Evolutionary conservation across 1,140 invertebrate genomes (phyloP), one percentile per base, ranked within the genome.

Genomic region (Aphelenchoides besseyi): DNA sequence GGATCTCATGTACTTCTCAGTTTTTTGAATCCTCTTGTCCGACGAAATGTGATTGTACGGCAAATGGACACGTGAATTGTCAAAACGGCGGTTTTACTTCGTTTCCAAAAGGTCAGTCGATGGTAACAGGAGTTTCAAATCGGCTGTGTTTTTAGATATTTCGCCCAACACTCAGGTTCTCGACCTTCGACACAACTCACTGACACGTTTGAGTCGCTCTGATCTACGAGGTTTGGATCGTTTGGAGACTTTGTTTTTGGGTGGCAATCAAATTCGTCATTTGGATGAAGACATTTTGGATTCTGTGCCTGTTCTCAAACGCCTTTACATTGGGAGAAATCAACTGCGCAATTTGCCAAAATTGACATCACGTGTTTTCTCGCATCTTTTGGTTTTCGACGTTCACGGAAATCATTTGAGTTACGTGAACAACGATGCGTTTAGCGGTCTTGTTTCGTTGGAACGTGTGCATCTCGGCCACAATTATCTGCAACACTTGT

Each of bases 251-350:
- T 23, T 78, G 29, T 72, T 78, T 57, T 18, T 79, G 3, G 71
- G 62, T 2, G 57, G 69, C 26, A 78, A 78, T 68, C 35, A 48
- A 29, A 75, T 78, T 71, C 62, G 66, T 23, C 52, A 78, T 68
- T 63, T 78, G 32, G 63, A 69, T 26, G 63, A 75, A 62, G 75
- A 80, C 52, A 41, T 81, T 35, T 62, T 78, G 1, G 76, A 78
- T 55, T 36, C n/a, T n/a, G 9, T 80, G 16, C 76, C 76, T 8
- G 30, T n/a, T 16, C 57, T 78, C 8, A 48, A 52, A 33, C 78
- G 72, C 9, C 48, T 78, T 3, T 76, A 78, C 52, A 32, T 81
- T 23, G 68, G 67, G 3, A 57, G 72, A 29, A 78, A 78, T 66
- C 48, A 79, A 33, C 52, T 78, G n/a, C 67, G 70, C 30, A 77